Conservation (phyloP, 2,113 vertebrate species). For the Archocentrus centrarchus region DNA sequence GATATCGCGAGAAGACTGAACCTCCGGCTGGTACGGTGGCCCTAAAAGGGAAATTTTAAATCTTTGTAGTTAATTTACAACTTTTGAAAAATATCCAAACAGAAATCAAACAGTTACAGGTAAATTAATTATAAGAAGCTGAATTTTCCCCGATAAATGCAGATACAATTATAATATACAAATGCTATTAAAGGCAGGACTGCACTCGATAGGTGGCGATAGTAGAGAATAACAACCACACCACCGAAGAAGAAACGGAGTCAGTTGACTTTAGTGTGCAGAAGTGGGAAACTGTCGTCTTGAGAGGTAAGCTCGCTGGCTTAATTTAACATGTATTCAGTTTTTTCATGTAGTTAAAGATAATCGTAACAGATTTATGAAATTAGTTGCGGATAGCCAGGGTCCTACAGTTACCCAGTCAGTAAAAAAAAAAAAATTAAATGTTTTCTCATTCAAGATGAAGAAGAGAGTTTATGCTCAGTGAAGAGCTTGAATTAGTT, state of each 20-base stretch:
- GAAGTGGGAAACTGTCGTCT: background rate
- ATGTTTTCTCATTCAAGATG: background rate
- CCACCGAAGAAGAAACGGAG: conserved; percentile 1
- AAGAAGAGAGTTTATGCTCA: background rate
- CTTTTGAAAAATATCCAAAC: background rate
- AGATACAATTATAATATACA: background rate
- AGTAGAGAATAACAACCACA: background rate
- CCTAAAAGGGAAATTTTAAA: background rate
- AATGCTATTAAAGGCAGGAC: background rate
- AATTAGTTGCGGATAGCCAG: background rate
- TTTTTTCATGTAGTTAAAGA: background rate
- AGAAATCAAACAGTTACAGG: background rate
- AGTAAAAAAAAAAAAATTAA: background rate
- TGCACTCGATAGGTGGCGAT: conserved; percentile 8
- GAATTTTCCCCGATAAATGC: background rate
- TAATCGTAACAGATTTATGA: background rate
- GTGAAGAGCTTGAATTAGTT: background rate
- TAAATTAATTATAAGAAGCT: too few relatives aligned
- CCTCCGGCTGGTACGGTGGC: conserved; percentile 16
- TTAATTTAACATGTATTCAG: background rate
- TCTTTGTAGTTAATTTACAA: background rate
- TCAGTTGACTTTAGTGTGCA: background rate
- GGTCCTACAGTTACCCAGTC: background rate
- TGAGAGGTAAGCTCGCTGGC: background rate
- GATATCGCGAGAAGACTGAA: conserved; percentile 37